These are phyloP conservation scores for Mesodorylaimus sp. DNA, from an alignment of 2,888 invertebrate genomes.

Conservation along the genomic window DNA sequence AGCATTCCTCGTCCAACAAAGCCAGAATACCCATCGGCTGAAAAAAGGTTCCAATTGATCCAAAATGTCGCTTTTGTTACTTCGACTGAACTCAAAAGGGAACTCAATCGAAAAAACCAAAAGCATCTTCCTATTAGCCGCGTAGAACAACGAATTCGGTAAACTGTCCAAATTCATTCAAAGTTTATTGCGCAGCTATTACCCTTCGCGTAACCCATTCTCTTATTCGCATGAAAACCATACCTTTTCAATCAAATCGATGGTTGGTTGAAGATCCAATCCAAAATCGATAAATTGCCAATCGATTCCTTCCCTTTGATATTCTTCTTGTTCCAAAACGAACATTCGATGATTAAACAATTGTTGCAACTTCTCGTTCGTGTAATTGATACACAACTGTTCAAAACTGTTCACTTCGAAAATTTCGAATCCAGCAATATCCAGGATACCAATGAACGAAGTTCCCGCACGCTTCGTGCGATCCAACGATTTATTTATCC, in stretches of 20 bases:
- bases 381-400: conserved; percentile 97
- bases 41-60: no score
- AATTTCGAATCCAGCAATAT: conserved; percentile 99
- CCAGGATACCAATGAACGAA: conserved; percentile 95
- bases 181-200: no score
- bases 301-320: conserved; percentile 95
- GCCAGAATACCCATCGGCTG: conserved; percentile 96
- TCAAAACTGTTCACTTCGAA: conserved; percentile 97
- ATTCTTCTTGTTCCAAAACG: conserved; percentile 96
- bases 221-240: no score
- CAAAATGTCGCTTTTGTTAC: no score
- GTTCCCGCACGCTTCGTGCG: conserved; percentile 94
- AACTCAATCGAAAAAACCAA: no score
- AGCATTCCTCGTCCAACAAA: conserved; percentile 91
- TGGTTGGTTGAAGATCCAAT: conserved; percentile 92
- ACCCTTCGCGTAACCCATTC: no score
- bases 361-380: conserved; percentile 97
- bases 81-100: no score
- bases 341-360: conserved; percentile 99
- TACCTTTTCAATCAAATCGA: conserved; percentile 88
- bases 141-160: no score
- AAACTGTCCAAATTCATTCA: no score
- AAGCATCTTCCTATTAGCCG: no score
- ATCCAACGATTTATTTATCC: conserved; percentile 89
- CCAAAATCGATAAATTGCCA: conserved; percentile 99